These are phyloP conservation scores for Anas platyrhynchos DNA, from an alignment of 2,113 vertebrate genomes.

Conservation along the genomic window DNA sequence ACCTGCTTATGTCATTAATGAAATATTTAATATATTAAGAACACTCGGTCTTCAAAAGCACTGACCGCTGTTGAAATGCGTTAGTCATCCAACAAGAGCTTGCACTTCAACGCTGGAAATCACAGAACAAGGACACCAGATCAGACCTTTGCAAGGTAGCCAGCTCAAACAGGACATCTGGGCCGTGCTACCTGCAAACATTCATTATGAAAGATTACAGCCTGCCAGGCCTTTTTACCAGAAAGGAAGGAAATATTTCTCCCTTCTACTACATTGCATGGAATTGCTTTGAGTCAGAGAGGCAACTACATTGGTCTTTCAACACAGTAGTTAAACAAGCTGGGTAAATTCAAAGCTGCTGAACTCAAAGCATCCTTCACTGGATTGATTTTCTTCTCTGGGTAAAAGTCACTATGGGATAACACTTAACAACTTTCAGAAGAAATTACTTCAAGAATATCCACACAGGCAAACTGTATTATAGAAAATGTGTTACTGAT, in stretches of 20 bases:
- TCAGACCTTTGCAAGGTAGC: slow-evolving; percentile 1
- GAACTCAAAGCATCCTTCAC: neutral
- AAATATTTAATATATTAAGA: slow-evolving; percentile 46
- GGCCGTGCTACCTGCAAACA: slow-evolving; percentile 2
- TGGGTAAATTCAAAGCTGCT: neutral
- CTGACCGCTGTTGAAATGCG: neutral
- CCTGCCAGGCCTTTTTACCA: neutral
- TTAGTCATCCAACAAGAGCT: slow-evolving; percentile 58
- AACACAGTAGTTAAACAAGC: neutral
- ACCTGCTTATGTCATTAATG: slow-evolving; percentile 42
- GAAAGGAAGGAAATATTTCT: neutral
- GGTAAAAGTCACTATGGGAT: neutral
- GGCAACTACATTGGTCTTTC: neutral
- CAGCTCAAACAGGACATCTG: neutral
- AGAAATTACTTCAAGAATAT: neutral
- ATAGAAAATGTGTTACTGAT: neutral
- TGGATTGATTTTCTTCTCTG: neutral
- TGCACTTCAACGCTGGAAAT: slow-evolving; percentile 17
- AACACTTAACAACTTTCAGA: neutral
- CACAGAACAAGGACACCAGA: slow-evolving; percentile 38
- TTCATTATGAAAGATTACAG: neutral
- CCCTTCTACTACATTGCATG: neutral
- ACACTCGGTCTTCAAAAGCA: slow-evolving; percentile 3
- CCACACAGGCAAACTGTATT: neutral
- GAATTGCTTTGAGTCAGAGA: neutral